Conservation (phyloP, 2,797 vertebrate genomes). For the Rhinella marina region DNA sequence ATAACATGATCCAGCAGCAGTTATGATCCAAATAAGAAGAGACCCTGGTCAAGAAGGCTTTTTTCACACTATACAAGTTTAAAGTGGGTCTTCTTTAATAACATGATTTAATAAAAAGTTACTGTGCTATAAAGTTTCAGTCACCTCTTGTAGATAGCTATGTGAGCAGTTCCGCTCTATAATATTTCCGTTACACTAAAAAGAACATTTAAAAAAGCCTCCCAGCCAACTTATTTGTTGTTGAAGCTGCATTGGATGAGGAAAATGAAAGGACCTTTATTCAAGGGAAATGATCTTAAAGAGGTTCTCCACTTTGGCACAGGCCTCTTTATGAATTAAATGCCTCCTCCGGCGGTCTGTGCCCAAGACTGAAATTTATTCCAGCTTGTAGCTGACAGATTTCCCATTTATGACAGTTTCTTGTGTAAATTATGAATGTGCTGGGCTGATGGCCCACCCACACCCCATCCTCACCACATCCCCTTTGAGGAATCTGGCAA, state of each 20-base stretch:
- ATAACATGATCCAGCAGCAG: neutral
- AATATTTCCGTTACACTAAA: neutral
- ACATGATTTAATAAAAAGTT: conserved; percentile 11
- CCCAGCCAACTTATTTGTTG: neutral
- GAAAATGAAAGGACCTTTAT: neutral
- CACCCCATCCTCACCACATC: too few species aligned
- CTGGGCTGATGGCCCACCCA: too few species aligned
- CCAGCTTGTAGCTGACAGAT: too few species aligned
- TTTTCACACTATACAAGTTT: conserved; percentile 18
- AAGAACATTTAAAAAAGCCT: neutral
- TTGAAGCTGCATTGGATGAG: neutral
- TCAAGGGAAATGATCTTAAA: neutral
- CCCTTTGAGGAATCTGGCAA: too few species aligned
- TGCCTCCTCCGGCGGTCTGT: neutral
- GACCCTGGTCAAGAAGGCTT: neutral
- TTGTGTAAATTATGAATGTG: too few species aligned
- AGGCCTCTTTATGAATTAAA: too few species aligned
- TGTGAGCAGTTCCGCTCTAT: conserved; percentile 2
- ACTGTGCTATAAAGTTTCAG: conserved; percentile 24
- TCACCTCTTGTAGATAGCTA: conserved; percentile 9
- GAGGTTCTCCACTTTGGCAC: neutral
- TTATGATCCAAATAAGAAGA: neutral
- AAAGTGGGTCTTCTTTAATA: conserved; percentile 27
- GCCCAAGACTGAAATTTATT: too few species aligned
- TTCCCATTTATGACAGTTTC: too few species aligned